Base-by-base conservation (phyloP, 1,140 invertebrate genomes). In the Drosophila kikkawai region DNA sequence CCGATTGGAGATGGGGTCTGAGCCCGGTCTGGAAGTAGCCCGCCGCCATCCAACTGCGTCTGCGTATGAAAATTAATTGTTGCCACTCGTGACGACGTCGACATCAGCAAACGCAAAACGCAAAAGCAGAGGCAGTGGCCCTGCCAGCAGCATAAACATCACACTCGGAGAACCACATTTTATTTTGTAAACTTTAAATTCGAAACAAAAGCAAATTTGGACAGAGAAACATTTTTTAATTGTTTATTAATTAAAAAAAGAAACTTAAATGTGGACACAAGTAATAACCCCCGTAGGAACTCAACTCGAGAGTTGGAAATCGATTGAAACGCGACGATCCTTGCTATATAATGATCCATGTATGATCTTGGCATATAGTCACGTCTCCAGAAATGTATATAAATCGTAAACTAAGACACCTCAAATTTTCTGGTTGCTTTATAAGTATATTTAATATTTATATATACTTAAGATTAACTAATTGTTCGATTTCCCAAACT, bases 31-130 rank as follows among this genome's bases (percentile, higher is more conserved):
- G 36, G 55, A 50, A 65, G 64, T 60, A 57, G 74, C 65, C 60
- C 60, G 51, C 51, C 17, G 56, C 48, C 63, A 58, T 39, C 73
- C 78, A 71, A 67, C 82, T 86, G 82, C 82, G 75, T 84, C 78
- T 85, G 84, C 85, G 85, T 90, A 90, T 90, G 81, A 90, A 90
- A 90, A 90, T 90, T 90, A 90, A 90, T 90, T 90, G 85, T 88
- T 85, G 85, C 81, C 85, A 90, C 81, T 90, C 85, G 85, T 90
- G 85, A 90, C 85, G 79, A 76, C 73, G 84, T 53, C 56, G 37
- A 59, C 71, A 58, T 63, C 70, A 55, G 61, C 66, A 47, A 26
- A 60, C 12, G 50, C 15, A 48, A 48, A 68, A 39, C 32, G 48
- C 37, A 41, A 67, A 48, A 44, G 68, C 44, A 44, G n/a, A 42